phyloP scores from a whole-genome alignment of 2,888 invertebrate species.

The Diaperis boleti region DNA sequence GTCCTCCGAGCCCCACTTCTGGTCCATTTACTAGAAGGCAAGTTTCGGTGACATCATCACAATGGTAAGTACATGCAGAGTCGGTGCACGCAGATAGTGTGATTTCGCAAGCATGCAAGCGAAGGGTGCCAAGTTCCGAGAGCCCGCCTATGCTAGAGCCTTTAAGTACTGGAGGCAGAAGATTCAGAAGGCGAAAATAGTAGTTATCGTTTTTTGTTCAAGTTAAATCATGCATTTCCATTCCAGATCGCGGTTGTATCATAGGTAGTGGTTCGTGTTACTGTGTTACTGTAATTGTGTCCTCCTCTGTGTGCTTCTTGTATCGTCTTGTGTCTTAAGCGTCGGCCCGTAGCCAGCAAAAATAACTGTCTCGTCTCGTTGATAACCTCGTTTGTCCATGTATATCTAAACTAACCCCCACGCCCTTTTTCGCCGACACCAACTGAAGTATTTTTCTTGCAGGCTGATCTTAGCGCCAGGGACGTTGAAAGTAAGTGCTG shows the following conservation, averaged over 20 bases:
- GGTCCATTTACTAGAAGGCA: constrained; percentile 82
- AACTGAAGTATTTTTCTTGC: constrained; percentile 58
- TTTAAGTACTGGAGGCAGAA: constrained; percentile 63
- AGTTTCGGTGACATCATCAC: constrained; percentile 65
- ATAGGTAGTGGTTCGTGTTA: constrained; percentile 52
- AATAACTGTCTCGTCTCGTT: constrained; percentile 39
- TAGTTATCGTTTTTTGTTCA: constrained; percentile 53
- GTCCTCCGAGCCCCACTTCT: constrained; percentile 81
- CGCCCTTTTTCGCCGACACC: neutral
- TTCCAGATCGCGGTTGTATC: constrained; percentile 39
- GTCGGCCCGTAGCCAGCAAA: constrained; percentile 12
- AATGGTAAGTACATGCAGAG: constrained; percentile 64
- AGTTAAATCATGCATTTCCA: constrained; percentile 42
- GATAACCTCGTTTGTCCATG: constrained; percentile 35
- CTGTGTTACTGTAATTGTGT: constrained; percentile 48
- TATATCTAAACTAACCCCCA: constrained; percentile 27
- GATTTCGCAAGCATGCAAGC: constrained; percentile 29
- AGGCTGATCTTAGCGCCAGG: constrained; percentile 89
- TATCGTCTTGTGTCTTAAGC: constrained; percentile 34
- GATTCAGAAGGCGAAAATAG: constrained; percentile 63
- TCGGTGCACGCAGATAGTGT: constrained; percentile 44
- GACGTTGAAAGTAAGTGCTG: constrained; percentile 89
- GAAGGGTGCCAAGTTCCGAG: constrained; percentile 50
- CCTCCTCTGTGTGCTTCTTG: constrained; percentile 49
- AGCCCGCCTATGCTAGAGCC: constrained; percentile 60